Conservation (phyloP, 2,888 invertebrate species). For the Uloborus plumipes region DNA sequence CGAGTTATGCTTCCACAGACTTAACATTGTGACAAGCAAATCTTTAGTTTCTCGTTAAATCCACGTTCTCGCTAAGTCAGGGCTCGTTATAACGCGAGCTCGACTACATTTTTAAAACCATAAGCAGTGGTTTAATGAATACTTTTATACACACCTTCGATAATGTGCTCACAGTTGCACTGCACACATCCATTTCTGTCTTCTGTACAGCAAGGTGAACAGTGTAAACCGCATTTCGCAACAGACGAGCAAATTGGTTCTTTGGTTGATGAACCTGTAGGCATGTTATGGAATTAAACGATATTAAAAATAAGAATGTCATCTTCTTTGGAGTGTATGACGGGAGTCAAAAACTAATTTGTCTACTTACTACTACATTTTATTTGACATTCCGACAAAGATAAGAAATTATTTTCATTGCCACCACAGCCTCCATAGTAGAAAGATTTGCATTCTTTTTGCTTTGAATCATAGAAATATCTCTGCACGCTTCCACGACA, state of each 20-base stretch:
- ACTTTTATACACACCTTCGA: conserved; percentile 26
- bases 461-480: conserved; percentile 67
- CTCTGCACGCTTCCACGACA: conserved; percentile 65
- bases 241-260: conserved; percentile 37
- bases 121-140: not conserved
- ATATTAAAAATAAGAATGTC: not conserved
- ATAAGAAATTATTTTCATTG: conserved; percentile 86
- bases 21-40: too few relatives aligned
- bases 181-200: conserved; percentile 43
- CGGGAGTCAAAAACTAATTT: not conserved
- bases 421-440: conserved; percentile 90
- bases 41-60: too few relatives aligned
- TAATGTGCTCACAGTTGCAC: conserved; percentile 50
- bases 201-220: conserved; percentile 56
- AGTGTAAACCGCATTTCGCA: conserved; percentile 47
- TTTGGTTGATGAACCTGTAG: conserved; percentile 24
- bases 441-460: conserved; percentile 79
- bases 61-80: too few relatives aligned
- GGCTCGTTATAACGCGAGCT: too few relatives aligned
- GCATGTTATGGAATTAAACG: too few relatives aligned
- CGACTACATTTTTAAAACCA: too few relatives aligned
- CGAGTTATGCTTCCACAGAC: too few relatives aligned
- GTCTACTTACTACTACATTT: conserved; percentile 59
- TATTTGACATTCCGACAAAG: conserved; percentile 75
- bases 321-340: not conserved